Base-by-base conservation (phyloP, 2,888 invertebrate genomes). In the Phortica okadai region DNA sequence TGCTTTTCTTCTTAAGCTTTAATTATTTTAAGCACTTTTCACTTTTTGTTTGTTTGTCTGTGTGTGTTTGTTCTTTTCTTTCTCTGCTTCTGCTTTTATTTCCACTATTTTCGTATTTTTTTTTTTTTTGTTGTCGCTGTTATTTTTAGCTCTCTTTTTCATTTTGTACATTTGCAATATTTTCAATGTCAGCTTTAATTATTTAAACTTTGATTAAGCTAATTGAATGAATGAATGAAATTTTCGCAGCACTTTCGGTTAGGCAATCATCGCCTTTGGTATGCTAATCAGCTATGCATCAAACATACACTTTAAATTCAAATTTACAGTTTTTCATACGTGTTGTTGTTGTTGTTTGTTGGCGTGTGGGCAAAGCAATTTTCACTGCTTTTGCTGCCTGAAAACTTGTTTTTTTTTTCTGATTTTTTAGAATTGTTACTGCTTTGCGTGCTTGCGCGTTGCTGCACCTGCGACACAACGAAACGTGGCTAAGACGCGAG, bases 401-500 rank as follows among this genome's bases (percentile, higher is more conserved):
- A n/a, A 4, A 58, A n/a, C 66, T 44, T 69, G 16, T 56, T 72
- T 72, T 76, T 77, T 41, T 3, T 66, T 33, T 64, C 16, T 59
- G 6, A 8, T 16, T 44, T 76, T 80, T 74, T 59, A 25, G 80
- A 64, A 70, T 79, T 50, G 54, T 74, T 77, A 73, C 76, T 82
- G 70, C 73, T 66, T 66, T 66, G 72, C 77, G 25, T 41, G 11
- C 66, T 45, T 78, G 62, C n/a, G 62, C 45, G 16, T 58, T 78
- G 76, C 73, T 75, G 59, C 74, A 79, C 74, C 41, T 59, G 62
- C 56, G 56, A 42, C 50, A 78, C 79, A 79, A 78, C 67, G 74
- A 79, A 82, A 82, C 85, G 83, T 83, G 84, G 81, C 85, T 87
- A 85, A 87, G 83, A 81, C 84, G 84, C 87, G 85, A 87, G 83